phyloP scores from a whole-genome alignment of 2,113 vertebrate species.

The Menura novaehollandiae region DNA sequence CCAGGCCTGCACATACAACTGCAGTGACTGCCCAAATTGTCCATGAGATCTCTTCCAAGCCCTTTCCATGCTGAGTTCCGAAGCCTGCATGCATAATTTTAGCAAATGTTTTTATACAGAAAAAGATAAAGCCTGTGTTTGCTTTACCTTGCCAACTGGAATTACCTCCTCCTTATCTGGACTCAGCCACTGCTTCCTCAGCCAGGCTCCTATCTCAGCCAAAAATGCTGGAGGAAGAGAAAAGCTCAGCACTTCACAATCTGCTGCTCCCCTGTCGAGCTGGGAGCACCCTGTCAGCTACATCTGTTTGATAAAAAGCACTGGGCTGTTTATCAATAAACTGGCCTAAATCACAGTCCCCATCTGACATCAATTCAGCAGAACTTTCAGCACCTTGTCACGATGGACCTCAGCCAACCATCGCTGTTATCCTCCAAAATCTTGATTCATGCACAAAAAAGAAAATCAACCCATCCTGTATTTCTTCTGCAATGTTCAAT shows the following conservation, averaged over 20 bases:
- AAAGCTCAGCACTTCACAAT: slow-evolving; percentile 14
- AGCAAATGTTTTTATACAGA: background rate
- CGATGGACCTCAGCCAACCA: background rate
- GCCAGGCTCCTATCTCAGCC: slow-evolving; percentile 49
- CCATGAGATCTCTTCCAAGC: background rate
- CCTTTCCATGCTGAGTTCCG: background rate
- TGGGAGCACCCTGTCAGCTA: background rate
- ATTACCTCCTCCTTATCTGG: slow-evolving; percentile 56
- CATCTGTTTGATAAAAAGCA: slow-evolving; percentile 18
- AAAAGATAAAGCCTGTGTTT: slow-evolving; percentile 48
- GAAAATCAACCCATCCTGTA: background rate
- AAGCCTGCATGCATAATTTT: slow-evolving; percentile 17
- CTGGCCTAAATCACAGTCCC: background rate
- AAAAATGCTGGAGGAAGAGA: slow-evolving; percentile 33
- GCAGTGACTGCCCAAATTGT: background rate
- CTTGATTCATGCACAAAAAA: background rate
- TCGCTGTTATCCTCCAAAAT: background rate
- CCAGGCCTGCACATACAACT: slow-evolving; percentile 10
- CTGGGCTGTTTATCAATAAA: slow-evolving; percentile 31
- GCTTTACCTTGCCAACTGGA: slow-evolving; percentile 53
- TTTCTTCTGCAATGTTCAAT: background rate
- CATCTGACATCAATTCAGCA: slow-evolving; percentile 8
- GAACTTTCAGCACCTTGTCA: slow-evolving; percentile 26
- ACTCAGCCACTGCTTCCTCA: slow-evolving; percentile 30
- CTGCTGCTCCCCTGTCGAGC: slow-evolving; percentile 7